Conservation (phyloP, 2,888 invertebrate species). For the Eupsilia transversa region DNA sequence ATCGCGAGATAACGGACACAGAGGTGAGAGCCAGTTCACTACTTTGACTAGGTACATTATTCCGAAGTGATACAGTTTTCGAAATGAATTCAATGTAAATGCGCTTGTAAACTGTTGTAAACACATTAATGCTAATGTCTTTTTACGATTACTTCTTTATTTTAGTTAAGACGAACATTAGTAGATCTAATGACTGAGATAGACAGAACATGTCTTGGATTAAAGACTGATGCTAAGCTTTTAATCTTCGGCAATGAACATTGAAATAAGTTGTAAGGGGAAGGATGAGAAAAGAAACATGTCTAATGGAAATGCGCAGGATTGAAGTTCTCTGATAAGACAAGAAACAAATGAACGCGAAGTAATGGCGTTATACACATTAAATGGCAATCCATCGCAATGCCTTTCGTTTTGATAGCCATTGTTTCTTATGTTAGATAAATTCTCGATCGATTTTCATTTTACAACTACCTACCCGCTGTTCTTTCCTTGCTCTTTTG, state of each 20-base stretch:
- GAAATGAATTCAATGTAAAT: conserved; percentile 50
- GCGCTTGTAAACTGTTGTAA: conserved; percentile 38
- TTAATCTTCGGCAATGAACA: neutral
- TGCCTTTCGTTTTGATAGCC: neutral
- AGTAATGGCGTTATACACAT: neutral
- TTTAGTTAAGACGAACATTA: conserved; percentile 33
- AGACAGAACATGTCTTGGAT: conserved; percentile 3
- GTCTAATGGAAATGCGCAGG: neutral
- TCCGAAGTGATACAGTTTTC: conserved; percentile 36
- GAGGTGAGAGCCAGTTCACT: conserved; percentile 72
- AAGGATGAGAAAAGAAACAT: conserved; percentile 12
- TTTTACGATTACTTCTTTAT: conserved; percentile 2
- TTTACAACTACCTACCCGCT: neutral
- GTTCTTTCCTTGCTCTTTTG: neutral
- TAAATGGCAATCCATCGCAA: neutral
- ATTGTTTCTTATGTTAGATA: neutral
- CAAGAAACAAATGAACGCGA: neutral
- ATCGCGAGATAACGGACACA: conserved; percentile 74
- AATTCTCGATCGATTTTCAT: neutral
- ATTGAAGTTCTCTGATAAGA: neutral
- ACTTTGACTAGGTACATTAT: conserved; percentile 51
- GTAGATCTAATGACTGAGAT: conserved; percentile 36
- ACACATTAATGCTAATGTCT: conserved; percentile 41
- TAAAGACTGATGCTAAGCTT: conserved; percentile 5
- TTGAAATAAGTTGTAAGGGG: conserved; percentile 11